Evolutionary conservation across 2,113 vertebrate genomes (phyloP), one percentile per base, ranked within the genome.

Genomic region (Atlantisia rogersi): DNA sequence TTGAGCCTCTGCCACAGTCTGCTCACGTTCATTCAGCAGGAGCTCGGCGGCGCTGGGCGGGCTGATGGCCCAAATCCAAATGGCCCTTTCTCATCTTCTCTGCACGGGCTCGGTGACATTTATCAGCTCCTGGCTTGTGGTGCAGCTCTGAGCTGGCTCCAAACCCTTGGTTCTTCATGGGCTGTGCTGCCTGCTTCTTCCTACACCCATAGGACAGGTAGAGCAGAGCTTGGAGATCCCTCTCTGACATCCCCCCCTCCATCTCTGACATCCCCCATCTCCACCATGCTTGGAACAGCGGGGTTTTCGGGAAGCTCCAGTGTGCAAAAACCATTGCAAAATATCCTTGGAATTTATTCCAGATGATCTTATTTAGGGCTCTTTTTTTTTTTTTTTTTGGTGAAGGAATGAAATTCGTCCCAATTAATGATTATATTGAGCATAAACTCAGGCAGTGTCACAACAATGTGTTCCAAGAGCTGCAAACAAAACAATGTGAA

Each of bases 391-490:
- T 86, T 86, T 32, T 3, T 10, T 79, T 62, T n/a, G 35, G 74
- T 58, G 6, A 24, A 92, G 65, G 75, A 56, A 64, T 28, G 24
- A n/a, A 75, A 35, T 68, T 52, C 3, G 4, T 52, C 74, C 70
- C 69, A 63, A 64, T 91, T 73, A 84, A 59, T n/a, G 77, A 31
- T n/a, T 18, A 50, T 11, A 29, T 56, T 28, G 83, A 62, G 39
- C n/a, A 50, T 17, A 19, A 79, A 74, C 5, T 14, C 44, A 8
- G 26, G 4, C 11, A 39, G 31, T 77, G 88, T 73, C 95, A 80
- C 80, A 96, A 90, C 82, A 95, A 46, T 8, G 67, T 18, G 3
- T 58, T 67, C 62, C 70, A 84, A 80, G 31, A 68, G 90, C 82
- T 74, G 4, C 90, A 81, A 89, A 50, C 59, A 82, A 75, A 91